Base-by-base conservation (phyloP, 2,888 invertebrate genomes). In the Artemia sinica region DNA sequence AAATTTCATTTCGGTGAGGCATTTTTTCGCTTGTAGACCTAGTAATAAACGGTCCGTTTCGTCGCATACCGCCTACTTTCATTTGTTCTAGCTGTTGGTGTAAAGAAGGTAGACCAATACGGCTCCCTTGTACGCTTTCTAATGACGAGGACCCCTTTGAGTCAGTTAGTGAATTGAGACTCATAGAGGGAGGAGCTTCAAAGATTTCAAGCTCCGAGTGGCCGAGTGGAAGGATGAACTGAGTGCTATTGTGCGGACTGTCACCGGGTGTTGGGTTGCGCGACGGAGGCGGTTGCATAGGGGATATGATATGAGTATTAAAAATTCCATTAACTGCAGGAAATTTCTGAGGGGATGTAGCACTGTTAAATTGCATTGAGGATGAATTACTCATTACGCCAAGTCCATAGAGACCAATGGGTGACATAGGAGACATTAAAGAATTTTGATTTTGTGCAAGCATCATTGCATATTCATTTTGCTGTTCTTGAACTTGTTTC, bases 1-100 rank as follows among this genome's bases (percentile, higher is more conserved):
- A 88, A 76, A 89, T 82, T 76, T 90, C 89, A 78, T 87, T 90
- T 69, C 89, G 84, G 76, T 89, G 87, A 8, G 90, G 89, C 71
- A 90, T 86, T 77, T 88, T 88, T 75, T 90, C 91, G 78, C 90
- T 90, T 50, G 89, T 89, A 67, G 88, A 86, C 73, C 91, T 82
- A 58, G 71, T 72, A 68, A 72, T 73, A 52, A 66, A 67, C 49
- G 68, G 68, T 58, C 50, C 67, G 49, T 66, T 71, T 69, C 70
- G 68, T 14, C 71, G 65, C 63, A 71, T 65, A n/a, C 68, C 72
- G 50, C 69, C 71, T 67, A 70, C 28, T 71, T 50, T 58, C 66
- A 71, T 49, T 12, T 69, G 65, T 65, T 71, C 67, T 11, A 69
- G 28, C 49, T 71, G 71, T 63, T 71, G 70, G 41, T 65, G 71